Base-by-base conservation (phyloP, 2,797 vertebrate genomes). In the Phalloptychus januarius region DNA sequence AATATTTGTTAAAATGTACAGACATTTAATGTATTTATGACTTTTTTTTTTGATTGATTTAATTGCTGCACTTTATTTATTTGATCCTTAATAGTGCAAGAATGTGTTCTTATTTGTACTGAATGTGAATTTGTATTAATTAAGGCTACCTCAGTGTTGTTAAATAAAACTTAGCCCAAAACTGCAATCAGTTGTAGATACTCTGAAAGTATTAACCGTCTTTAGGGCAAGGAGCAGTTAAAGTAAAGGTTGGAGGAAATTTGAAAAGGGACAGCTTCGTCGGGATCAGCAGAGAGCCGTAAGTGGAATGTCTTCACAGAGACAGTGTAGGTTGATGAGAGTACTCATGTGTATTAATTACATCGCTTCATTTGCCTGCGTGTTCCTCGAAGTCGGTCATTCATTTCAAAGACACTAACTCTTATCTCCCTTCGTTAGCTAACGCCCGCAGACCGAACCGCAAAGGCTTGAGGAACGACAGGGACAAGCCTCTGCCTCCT, bases 401-500 rank as follows among this genome's bases (percentile, higher is more conserved):
- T 45, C 31, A 20, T 61, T n/a, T 80, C 25, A 74, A 3, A 74
- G 8, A 5, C 1, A 36, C 18, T 75, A n/a, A 83, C 50, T 1
- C 0, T 81, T 13, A 46, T 79, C 15, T 6, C 38, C 40, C 82
- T 46, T 1, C 69, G 18, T 3, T 72, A 97, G 98, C 96, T 2
- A 96, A 96, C 82, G 95, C 96, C 75, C 97, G 98, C 85, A 96
- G 98, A 89, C 98, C 98, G 7, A 98, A 96, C 94, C 97, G 98
- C 8, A 99, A 98, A 93, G 97, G 98, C 71, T 93, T 99, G 86
- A 96, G 98, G 88, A 99, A 99, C 2, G 98, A 99, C 91, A 96
- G 98, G 92, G 98, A 99, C 94, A 99, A 99, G 87, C 98, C 98
- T 75, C 93, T 99, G 74, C 98, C 98, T 81, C 98, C 98, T 0